phyloP scores from a whole-genome alignment of 2,888 invertebrate genomes.

The Phaonia tiefii region DNA sequence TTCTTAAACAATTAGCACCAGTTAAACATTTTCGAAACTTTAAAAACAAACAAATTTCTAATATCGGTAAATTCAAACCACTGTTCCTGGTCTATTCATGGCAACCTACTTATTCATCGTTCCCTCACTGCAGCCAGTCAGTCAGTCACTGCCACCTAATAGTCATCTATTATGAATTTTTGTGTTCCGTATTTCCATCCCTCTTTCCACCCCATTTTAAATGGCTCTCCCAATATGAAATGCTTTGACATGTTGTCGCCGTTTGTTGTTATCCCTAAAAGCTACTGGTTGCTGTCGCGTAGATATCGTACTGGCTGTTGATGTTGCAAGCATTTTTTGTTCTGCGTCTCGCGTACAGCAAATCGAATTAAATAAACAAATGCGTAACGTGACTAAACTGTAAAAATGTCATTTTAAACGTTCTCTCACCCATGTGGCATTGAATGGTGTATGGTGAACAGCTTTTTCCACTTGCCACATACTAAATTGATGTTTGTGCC shows the following conservation, averaged over 20 bases:
- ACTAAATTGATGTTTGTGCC: slow-evolving; percentile 7
- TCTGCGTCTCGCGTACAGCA: slow-evolving; percentile 65
- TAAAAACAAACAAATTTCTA: no score
- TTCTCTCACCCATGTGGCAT: slow-evolving; percentile 2
- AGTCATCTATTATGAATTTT: slow-evolving; percentile 20
- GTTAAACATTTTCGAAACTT: no score
- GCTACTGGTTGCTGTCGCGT: slow-evolving; percentile 2
- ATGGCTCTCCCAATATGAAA: slow-evolving; percentile 53
- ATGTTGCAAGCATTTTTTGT: slow-evolving; percentile 23
- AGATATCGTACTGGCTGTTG: background rate
- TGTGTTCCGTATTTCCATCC: slow-evolving; percentile 5
- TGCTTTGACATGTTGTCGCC: slow-evolving; percentile 52
- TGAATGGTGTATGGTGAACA: background rate
- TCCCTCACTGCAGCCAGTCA: no score
- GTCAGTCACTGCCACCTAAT: slow-evolving; percentile 4
- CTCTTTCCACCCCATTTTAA: slow-evolving; percentile 19
- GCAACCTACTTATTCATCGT: no score
- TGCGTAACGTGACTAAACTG: slow-evolving; percentile 80
- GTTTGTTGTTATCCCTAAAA: slow-evolving; percentile 27
- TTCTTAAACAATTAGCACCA: no score
- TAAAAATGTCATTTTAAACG: slow-evolving; percentile 72
- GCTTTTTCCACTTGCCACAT: slow-evolving; percentile 13
- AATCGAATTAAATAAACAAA: slow-evolving; percentile 81
- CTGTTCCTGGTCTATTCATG: no score
- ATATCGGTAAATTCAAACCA: no score